These are phyloP conservation scores for Dreissena polymorpha DNA, from an alignment of 1,140 invertebrate species.

Conservation along the genomic window DNA sequence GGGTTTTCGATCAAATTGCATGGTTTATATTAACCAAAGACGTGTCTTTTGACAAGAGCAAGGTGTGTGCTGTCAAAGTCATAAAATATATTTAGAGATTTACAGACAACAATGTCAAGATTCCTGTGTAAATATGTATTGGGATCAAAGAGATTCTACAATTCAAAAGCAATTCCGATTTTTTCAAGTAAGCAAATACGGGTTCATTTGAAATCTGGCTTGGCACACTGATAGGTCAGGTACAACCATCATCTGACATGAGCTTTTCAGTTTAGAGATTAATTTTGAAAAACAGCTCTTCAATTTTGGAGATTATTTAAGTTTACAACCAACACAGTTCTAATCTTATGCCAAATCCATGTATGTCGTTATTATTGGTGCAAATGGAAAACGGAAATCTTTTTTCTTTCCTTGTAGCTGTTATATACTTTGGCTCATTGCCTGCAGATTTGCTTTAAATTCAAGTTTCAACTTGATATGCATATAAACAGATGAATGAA, in stretches of 20 bases:
- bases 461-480: constrained; percentile 23
- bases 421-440: constrained; percentile 10
- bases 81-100: constrained; percentile 52
- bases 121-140: constrained; percentile 49
- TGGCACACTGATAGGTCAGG: constrained; percentile 47
- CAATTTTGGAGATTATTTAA: constrained; percentile 46
- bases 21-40: constrained; percentile 29
- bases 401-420: constrained; percentile 1
- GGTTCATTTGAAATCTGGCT: constrained; percentile 51
- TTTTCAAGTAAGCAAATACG: constrained; percentile 55
- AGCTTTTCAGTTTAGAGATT: constrained; percentile 53
- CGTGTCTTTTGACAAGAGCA: constrained; percentile 54
- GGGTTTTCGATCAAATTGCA: constrained; percentile 36
- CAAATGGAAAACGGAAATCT: constrained; percentile 29
- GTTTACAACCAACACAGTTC: constrained; percentile 43
- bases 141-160: constrained; percentile 55
- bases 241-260: constrained; percentile 43
- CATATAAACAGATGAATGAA: constrained; percentile 19
- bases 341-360: constrained; percentile 41
- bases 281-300: constrained; percentile 53
- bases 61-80: constrained; percentile 48
- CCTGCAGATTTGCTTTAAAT: not conserved
- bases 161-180: constrained; percentile 52
- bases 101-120: constrained; percentile 56
- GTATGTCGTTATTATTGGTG: constrained; percentile 41